phyloP scores from a whole-genome alignment of 2,797 vertebrate species.

The Labeo calbasu region DNA sequence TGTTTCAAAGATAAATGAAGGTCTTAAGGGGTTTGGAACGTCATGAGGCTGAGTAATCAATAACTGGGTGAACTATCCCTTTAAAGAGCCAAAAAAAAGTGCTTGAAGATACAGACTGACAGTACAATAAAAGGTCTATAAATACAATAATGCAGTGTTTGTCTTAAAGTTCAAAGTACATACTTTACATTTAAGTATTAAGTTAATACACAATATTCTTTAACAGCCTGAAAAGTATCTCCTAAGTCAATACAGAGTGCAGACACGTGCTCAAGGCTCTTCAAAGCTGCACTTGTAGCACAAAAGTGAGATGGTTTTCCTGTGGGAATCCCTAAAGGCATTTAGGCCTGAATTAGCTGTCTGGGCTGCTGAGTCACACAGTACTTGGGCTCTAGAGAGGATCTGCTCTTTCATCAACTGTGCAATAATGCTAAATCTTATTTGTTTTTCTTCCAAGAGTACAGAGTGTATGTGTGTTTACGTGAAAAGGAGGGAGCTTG shows the following conservation, averaged over 20 bases:
- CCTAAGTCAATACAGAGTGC: not conserved
- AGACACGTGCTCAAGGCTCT: conserved; percentile 6
- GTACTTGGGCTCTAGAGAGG: conserved; percentile 3
- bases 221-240: not conserved
- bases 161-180: not conserved
- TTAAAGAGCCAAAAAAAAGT: not conserved
- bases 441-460: conserved; percentile 41
- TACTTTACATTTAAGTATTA: not conserved
- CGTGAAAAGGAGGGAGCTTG: conserved; percentile 17
- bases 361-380: conserved; percentile 25
- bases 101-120: not conserved
- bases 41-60: too few species aligned
- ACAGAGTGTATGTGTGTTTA: conserved; percentile 24
- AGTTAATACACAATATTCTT: not conserved
- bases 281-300: conserved; percentile 11
- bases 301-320: conserved; percentile 42
- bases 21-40: too few species aligned
- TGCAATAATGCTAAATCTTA: conserved; percentile 53
- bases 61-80: too few species aligned
- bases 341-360: conserved; percentile 36
- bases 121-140: not conserved
- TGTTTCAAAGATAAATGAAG: too few species aligned
- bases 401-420: conserved; percentile 42
- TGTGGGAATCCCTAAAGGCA: conserved; percentile 30
- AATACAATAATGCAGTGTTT: not conserved